Percentiles rank a stretch among this genome's conserved stretches.
These are phyloP conservation scores for Vimba vimba DNA, from an alignment of 2,113 vertebrate species.

Conservation along the genomic window DNA sequence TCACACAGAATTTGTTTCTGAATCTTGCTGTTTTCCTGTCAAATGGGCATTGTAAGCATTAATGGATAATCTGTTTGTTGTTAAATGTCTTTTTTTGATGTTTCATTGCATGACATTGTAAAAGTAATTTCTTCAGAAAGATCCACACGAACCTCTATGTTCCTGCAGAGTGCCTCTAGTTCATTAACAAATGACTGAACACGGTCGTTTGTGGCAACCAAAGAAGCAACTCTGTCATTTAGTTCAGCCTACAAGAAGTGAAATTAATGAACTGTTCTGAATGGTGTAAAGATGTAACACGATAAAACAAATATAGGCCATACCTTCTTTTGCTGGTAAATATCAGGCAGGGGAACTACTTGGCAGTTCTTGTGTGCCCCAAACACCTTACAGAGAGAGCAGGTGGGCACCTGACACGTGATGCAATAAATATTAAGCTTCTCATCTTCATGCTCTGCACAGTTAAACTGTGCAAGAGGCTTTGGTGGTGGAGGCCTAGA, in stretches of 20 bases:
- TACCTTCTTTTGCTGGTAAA: slow-evolving; percentile 79
- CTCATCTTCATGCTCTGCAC: slow-evolving; percentile 77
- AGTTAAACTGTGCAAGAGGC: slow-evolving; percentile 61
- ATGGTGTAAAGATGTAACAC: not conserved
- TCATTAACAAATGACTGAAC: slow-evolving; percentile 68
- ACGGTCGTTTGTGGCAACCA: slow-evolving; percentile 66
- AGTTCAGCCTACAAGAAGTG: slow-evolving; percentile 69
- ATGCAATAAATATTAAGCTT: slow-evolving; percentile 83
- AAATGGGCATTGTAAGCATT: not conserved
- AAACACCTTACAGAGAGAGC: slow-evolving; percentile 84
- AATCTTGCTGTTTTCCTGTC: slow-evolving; percentile 71
- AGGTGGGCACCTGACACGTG: slow-evolving; percentile 76
- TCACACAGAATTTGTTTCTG: slow-evolving; percentile 78
- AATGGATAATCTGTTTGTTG: not conserved
- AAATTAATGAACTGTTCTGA: not conserved
- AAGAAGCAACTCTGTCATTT: slow-evolving; percentile 65
- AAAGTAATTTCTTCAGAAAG: not conserved
- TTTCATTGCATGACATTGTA: not conserved
- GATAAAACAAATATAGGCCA: not conserved
- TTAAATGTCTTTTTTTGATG: not conserved
- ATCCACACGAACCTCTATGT: slow-evolving; percentile 70
- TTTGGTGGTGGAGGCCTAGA: slow-evolving; percentile 58
- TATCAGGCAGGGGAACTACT: slow-evolving; percentile 74
- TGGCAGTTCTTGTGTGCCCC: slow-evolving; percentile 76
- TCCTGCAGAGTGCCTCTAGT: slow-evolving; percentile 72